Conservation (phyloP, 2,797 vertebrate genomes). For the Sitta carolinensis region DNA sequence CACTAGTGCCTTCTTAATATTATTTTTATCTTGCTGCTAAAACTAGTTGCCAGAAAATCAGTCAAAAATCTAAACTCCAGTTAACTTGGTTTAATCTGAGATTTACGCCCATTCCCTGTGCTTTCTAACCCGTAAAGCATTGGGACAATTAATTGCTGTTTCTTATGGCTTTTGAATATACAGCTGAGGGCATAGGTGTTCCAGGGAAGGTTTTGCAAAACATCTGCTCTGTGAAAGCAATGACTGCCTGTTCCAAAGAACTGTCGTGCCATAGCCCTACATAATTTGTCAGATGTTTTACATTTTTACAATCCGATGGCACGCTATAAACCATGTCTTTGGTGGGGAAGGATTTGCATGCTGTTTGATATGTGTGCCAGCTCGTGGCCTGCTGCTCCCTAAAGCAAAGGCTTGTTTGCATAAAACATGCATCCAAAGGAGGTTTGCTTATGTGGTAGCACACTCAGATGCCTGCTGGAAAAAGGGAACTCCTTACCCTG, state of each 20-base stretch:
- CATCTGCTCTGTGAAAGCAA: background rate
- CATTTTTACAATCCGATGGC: background rate
- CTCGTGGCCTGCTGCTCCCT: slow-evolving; percentile 23
- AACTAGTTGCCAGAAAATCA: background rate
- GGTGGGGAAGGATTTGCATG: slow-evolving; percentile 20
- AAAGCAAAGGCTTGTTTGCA: slow-evolving; percentile 37
- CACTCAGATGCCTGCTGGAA: background rate
- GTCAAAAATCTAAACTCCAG: background rate
- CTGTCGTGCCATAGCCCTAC: background rate
- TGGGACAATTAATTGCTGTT: background rate
- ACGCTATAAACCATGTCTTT: background rate
- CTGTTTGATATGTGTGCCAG: slow-evolving; percentile 8
- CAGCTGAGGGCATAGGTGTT: background rate
- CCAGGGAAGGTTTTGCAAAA: background rate
- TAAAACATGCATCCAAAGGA: slow-evolving; percentile 19
- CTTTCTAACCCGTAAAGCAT: background rate
- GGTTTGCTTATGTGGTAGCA: background rate
- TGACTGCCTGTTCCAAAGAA: background rate
- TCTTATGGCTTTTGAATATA: background rate
- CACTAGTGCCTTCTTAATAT: background rate
- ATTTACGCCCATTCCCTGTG: fast-evolving
- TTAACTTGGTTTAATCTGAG: background rate
- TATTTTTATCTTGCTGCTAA: background rate
- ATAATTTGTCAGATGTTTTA: background rate
- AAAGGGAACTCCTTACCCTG: background rate